Evolutionary conservation across 2,888 invertebrate species (phyloP).

Genomic region (Sarcophaga caerulescens): DNA sequence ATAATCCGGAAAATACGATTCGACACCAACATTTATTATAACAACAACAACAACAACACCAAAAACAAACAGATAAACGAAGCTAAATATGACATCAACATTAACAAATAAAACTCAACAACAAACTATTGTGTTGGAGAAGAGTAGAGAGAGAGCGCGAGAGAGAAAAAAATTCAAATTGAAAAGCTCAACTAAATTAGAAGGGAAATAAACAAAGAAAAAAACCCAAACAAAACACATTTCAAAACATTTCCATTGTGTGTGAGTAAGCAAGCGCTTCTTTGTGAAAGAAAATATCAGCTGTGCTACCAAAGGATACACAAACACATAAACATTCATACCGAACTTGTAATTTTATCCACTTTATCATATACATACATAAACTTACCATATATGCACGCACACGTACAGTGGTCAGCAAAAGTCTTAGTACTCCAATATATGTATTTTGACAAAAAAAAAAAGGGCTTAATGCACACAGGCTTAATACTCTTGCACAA

Average conservation of each 20-base stretch:
- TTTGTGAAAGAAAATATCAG: slow-evolving; percentile 45
- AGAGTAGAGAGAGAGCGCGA: neutral
- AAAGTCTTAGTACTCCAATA: too few relatives aligned
- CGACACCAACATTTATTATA: slow-evolving; percentile 1
- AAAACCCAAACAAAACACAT: slow-evolving; percentile 3
- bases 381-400: neutral
- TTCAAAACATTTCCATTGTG: slow-evolving; percentile 42
- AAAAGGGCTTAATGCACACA: too few relatives aligned
- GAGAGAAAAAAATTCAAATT: too few relatives aligned
- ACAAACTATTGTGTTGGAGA: neutral
- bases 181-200: slow-evolving; percentile 28
- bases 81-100: slow-evolving; percentile 62
- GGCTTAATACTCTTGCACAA: too few relatives aligned
- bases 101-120: slow-evolving; percentile 30
- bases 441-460: too few relatives aligned
- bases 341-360: neutral
- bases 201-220: slow-evolving; percentile 25
- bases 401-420: too few relatives aligned
- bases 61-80: slow-evolving; percentile 20
- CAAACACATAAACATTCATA: slow-evolving; percentile 25
- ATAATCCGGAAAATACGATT: slow-evolving; percentile 53
- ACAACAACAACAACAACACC: neutral
- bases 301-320: slow-evolving; percentile 49
- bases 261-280: slow-evolving; percentile 36
- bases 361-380: neutral